Conservation (phyloP, 2,113 vertebrate species). For the Chionis minor region DNA sequence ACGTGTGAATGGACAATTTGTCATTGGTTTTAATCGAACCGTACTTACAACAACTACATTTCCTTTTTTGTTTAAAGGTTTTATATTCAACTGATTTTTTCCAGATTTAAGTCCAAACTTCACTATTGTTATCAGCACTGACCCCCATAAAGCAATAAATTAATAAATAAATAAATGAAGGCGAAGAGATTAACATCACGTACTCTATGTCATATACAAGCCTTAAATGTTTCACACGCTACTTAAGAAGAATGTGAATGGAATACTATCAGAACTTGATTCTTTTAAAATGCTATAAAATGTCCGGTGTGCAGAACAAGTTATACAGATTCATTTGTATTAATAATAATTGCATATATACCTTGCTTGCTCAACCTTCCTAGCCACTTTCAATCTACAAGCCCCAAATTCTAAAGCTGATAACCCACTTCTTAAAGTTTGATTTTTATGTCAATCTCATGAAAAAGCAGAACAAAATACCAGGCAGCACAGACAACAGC, state of each 20-base stretch:
- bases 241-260: not conserved
- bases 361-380: not conserved
- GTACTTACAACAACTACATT: not conserved
- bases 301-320: not conserved
- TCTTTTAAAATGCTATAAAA: not conserved
- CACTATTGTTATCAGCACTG: not conserved
- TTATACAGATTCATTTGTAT: not conserved
- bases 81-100: not conserved
- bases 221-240: not conserved
- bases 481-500: not conserved
- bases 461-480: not conserved
- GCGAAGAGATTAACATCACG: not conserved
- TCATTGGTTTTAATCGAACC: not conserved
- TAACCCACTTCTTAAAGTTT: not conserved
- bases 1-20: not conserved
- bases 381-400: not conserved
- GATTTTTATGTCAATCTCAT: not conserved
- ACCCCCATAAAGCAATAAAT: not conserved
- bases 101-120: not conserved
- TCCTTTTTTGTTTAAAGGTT: not conserved
- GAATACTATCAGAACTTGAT: not conserved
- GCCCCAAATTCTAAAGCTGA: not conserved
- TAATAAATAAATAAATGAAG: not conserved
- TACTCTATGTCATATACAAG: not conserved
- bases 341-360: not conserved